phyloP scores from a whole-genome alignment of 2,113 vertebrate genomes.

The Butorides virescens region DNA sequence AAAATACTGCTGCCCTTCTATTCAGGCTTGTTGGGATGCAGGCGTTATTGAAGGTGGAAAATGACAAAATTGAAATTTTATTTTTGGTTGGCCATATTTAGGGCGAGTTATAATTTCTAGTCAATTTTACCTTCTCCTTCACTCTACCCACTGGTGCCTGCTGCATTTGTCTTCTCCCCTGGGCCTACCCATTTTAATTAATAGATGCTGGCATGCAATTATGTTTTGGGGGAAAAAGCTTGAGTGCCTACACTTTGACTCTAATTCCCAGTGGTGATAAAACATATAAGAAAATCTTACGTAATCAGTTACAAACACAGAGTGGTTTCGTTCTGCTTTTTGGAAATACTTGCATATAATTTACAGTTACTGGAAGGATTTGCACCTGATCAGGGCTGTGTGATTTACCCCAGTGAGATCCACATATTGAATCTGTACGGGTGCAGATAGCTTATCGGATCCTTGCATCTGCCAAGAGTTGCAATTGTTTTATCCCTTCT shows the following conservation, averaged over 20 bases:
- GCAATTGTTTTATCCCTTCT: background rate
- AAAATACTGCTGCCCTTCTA: background rate
- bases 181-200: slow-evolving; percentile 5
- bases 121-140: background rate
- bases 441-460: background rate
- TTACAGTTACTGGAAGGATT: background rate
- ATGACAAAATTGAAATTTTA: background rate
- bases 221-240: background rate
- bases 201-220: background rate
- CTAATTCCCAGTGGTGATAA: background rate
- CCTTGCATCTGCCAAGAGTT: background rate
- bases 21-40: background rate
- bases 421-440: background rate
- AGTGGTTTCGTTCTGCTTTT: background rate
- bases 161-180: slow-evolving; percentile 5
- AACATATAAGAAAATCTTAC: background rate
- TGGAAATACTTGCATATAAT: background rate
- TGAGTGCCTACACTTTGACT: background rate
- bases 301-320: background rate
- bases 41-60: background rate
- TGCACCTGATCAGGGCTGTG: background rate
- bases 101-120: background rate
- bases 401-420: background rate
- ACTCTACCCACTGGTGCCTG: background rate
- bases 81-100: background rate